phyloP scores from a whole-genome alignment of 1,140 invertebrate genomes.

The Galleria mellonella region DNA sequence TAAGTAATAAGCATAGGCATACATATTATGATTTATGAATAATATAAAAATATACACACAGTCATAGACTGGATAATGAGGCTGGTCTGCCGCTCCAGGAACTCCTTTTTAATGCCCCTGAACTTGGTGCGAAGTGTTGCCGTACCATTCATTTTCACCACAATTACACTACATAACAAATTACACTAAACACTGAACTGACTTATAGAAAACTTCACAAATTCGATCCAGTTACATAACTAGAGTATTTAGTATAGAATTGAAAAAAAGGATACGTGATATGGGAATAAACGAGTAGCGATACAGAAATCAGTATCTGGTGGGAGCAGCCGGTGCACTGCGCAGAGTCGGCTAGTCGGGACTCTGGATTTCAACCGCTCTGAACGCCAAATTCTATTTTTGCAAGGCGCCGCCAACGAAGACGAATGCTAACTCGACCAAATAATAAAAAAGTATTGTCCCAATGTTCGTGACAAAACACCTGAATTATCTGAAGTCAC shows the following conservation, averaged over 20 bases:
- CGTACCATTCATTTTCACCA: slow-evolving; percentile 53
- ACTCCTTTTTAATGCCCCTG: slow-evolving; percentile 84
- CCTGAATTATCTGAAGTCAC: slow-evolving; percentile 2
- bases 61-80: slow-evolving; percentile 84
- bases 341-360: slow-evolving; percentile 37
- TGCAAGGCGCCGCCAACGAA: slow-evolving; percentile 62
- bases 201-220: slow-evolving; percentile 8
- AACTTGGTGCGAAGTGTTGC: slow-evolving; percentile 76
- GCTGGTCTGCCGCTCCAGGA: slow-evolving; percentile 81
- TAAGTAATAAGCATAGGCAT: neutral
- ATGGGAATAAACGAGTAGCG: neutral
- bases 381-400: slow-evolving; percentile 72
- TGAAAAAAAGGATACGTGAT: neutral
- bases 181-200: slow-evolving; percentile 7
- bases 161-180: slow-evolving; percentile 17
- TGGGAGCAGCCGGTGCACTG: slow-evolving; percentile 58
- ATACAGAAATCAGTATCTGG: slow-evolving; percentile 36
- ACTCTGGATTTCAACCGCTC: slow-evolving; percentile 51
- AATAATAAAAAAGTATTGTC: slow-evolving; percentile 40
- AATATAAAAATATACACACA: slow-evolving; percentile 72
- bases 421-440: slow-evolving; percentile 49
- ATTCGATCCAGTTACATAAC: neutral
- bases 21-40: neutral
- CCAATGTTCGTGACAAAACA: neutral
- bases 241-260: slow-evolving; percentile 11